Evolutionary conservation across 2,797 vertebrate species (phyloP), one percentile per base, ranked within the genome.

Genomic region (Malacoctenus gilli): DNA sequence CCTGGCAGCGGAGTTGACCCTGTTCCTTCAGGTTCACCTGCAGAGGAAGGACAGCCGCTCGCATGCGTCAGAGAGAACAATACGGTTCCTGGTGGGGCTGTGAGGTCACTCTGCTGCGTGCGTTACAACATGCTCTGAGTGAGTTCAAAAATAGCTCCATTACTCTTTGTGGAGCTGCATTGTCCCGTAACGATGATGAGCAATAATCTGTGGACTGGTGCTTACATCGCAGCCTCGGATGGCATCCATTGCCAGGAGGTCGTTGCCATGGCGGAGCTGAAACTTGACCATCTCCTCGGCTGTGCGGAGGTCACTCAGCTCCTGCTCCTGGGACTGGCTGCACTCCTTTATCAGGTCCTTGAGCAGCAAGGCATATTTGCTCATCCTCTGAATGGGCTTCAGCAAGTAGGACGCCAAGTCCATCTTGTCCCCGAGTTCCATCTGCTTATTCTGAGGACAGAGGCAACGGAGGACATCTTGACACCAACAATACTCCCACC

Each of bases 1-100:
- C 94, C 85, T 94, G 93, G 79, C 92, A 93, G 51, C 92, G 89
- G 57, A 95, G 90, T 21, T 92, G 93, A 54, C 94, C 93, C 79
- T 96, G 94, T 39, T 95, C 94, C 76, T 94, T 95, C 10, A 95
- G 77, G 79, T 94, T 93, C 62, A 95, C 94, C 94, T 95, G 69
- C 8, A 83, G 41, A 83, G 75, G 79, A 85, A 88, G 60, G 72
- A 22, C 6, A 12, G 51, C 2, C 8, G 18, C 59, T 68, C 25
- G 48, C 62, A 59, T 74, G 75, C 75, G 72, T 88, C 83, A 86
- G 38, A 46, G 40, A 77, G 68, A 88, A 89, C 86, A 87, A 85
- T 81, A 51, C 58, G 48, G 30, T 13, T 38, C 34, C 58, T 67
- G 39, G 8, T 21, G 50, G 68, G 58, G 62, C 3, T 51, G 50